Percentiles rank a stretch among this genome's conserved stretches.
Conservation (phyloP, 1,140 invertebrate species). For the Eurosta solidaginis region DNA sequence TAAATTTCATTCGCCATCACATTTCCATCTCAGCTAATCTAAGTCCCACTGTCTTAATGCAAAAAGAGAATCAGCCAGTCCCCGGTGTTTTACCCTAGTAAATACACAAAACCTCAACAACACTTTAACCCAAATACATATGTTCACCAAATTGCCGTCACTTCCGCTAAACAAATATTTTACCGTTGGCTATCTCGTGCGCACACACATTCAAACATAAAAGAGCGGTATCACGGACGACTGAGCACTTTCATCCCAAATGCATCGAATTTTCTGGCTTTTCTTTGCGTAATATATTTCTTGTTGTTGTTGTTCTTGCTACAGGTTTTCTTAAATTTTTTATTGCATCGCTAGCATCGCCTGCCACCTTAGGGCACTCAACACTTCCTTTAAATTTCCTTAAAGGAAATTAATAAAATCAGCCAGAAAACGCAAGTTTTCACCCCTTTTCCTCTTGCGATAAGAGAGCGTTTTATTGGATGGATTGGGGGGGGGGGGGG, state of each 20-base stretch:
- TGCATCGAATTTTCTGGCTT: not conserved
- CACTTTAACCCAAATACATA: conserved; percentile 20
- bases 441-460: too few species aligned
- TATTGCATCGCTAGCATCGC: not conserved
- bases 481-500: too few species aligned
- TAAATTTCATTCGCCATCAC: too few species aligned
- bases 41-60: too few species aligned
- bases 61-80: too few species aligned
- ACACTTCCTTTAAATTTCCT: conserved; percentile 26
- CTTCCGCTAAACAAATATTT: conserved; percentile 18
- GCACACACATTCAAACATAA: not conserved
- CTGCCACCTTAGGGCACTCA: not conserved
- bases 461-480: too few species aligned
- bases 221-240: not conserved
- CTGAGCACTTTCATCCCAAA: not conserved
- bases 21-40: too few species aligned
- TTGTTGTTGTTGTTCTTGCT: not conserved
- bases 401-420: conserved; percentile 28
- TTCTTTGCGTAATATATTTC: not conserved
- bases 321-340: too few species aligned
- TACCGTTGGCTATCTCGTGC: not conserved
- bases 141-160: conserved; percentile 21
- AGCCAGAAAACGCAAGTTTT: not conserved
- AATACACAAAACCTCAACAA: not conserved
- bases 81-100: not conserved